Percentiles rank a stretch among this genome's conserved stretches.
Evolutionary conservation across 2,888 invertebrate species (phyloP).

Genomic region (Caenorhabditis panamensis): DNA sequence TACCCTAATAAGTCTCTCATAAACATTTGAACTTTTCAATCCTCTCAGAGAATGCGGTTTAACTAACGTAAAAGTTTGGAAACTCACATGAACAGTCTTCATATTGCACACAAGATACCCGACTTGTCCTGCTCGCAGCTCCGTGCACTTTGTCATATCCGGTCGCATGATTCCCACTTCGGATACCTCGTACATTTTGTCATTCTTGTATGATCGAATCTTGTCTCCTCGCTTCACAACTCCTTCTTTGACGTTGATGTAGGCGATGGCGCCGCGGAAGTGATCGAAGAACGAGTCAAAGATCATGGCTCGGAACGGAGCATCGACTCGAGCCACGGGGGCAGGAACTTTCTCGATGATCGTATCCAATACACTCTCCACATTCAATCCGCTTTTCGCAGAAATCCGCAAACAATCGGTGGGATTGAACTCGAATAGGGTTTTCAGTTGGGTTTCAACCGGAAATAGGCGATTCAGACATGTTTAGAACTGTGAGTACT

Average conservation of each 20-base stretch:
- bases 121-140: constrained; percentile 90
- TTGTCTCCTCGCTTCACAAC: constrained; percentile 85
- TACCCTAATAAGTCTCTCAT: no score
- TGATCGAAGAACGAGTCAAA: constrained; percentile 96
- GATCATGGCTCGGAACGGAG: constrained; percentile 87
- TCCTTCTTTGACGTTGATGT: constrained; percentile 89
- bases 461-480: constrained; percentile 11
- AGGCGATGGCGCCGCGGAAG: constrained; percentile 89
- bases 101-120: constrained; percentile 91
- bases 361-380: constrained; percentile 86
- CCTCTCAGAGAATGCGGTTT: constrained; percentile 2
- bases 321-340: constrained; percentile 81
- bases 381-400: constrained; percentile 92
- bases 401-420: constrained; percentile 89
- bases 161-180: constrained; percentile 89
- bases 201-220: constrained; percentile 87
- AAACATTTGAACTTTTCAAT: no score
- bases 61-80: background rate
- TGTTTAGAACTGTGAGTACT: background rate
- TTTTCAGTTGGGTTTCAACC: constrained; percentile 88
- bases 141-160: constrained; percentile 81
- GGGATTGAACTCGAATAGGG: constrained; percentile 89
- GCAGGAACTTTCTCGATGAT: constrained; percentile 74
- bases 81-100: constrained; percentile 83
- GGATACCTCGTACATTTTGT: constrained; percentile 88